phyloP scores from a whole-genome alignment of 2,113 vertebrate species.

The Spermophilus dauricus region DNA sequence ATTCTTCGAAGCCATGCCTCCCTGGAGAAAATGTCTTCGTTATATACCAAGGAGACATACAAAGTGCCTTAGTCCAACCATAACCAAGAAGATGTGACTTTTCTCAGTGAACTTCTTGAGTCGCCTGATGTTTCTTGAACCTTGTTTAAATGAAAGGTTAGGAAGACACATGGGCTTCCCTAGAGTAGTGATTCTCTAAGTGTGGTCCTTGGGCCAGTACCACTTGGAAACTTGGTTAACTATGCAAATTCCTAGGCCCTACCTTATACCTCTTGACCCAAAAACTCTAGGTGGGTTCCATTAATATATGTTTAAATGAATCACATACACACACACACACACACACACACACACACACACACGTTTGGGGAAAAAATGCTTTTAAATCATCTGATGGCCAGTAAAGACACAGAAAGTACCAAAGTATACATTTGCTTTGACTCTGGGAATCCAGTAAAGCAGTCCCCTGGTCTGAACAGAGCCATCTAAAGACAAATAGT shows the following conservation, averaged over 20 bases:
- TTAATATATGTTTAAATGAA: constrained; percentile 15
- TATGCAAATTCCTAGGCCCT: background rate
- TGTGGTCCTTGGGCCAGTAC: background rate
- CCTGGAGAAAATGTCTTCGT: background rate
- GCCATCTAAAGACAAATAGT: constrained; percentile 10
- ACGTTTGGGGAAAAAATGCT: background rate
- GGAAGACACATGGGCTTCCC: background rate
- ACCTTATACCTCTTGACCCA: background rate
- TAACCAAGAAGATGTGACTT: background rate
- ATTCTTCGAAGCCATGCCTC: background rate
- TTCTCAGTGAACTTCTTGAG: background rate
- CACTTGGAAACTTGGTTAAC: constrained; percentile 20
- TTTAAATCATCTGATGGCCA: constrained; percentile 41
- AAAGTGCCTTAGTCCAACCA: background rate
- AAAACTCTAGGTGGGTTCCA: background rate
- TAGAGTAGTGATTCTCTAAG: background rate
- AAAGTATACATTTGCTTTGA: background rate
- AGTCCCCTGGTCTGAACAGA: background rate
- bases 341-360: background rate
- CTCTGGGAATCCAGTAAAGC: background rate
- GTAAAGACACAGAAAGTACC: constrained; percentile 16
- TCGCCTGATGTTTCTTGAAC: background rate
- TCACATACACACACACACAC: background rate
- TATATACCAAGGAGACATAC: background rate
- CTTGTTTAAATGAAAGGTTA: background rate